Evolutionary conservation across 1,140 invertebrate species (phyloP), one percentile per base, ranked within the genome.

Genomic region (Sminthurinus signatus): DNA sequence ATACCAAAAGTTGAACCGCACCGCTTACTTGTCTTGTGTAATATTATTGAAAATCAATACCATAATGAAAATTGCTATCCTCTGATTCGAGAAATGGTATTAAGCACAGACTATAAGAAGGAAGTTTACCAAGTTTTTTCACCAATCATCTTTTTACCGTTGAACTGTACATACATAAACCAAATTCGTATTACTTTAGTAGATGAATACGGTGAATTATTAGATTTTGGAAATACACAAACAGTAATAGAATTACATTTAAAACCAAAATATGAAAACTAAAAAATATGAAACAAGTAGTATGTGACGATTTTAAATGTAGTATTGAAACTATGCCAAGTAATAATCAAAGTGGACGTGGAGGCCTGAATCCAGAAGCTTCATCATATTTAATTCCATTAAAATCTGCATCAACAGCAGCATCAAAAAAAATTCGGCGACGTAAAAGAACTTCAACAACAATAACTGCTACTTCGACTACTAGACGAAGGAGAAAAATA

Each of bases 371-470:
- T 17, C 21, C 50, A 4, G 50, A 28, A 29, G 14, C 23, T 28
- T 15, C 14, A 25, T 52, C 50, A 2, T 52, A 52, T 52, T 52
- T 52, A 28, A 52, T 52, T 8, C 28, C 50, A 52, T 4, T 52
- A 10, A 29, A 52, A 29, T 25, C 23, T n/a, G 23, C 5, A n/a
- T 25, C 23, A n/a, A 8, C n/a, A n/a, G n/a, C n/a, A n/a, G 23
- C 23, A 14, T 8, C 14, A 28, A 52, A 52, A 52, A 52, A 28
- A n/a, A 5, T 19, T n/a, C 44, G 23, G n/a, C 5, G n/a, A 25
- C 44, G 4, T n/a, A n/a, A n/a, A n/a, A n/a, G n/a, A n/a, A n/a
- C n/a, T n/a, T n/a, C n/a, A n/a, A n/a, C n/a, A n/a, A n/a, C n/a
- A n/a, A n/a, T n/a, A n/a, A n/a, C n/a, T n/a, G n/a, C n/a, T n/a